phyloP scores from a whole-genome alignment of 2,113 vertebrate genomes.

The Vidua macroura region DNA sequence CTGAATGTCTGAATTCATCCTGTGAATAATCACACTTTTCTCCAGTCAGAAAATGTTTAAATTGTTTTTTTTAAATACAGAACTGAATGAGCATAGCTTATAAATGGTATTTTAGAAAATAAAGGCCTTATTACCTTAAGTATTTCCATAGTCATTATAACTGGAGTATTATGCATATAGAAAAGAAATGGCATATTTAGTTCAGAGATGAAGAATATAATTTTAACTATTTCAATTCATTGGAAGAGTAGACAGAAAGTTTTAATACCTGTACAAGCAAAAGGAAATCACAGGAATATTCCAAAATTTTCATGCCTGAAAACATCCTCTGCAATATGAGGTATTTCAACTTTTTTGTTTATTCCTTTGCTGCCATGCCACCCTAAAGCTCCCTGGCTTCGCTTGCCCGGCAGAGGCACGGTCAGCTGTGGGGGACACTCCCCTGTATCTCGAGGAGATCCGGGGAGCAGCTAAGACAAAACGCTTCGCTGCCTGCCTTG shows the following conservation, averaged over 20 bases:
- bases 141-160: neutral
- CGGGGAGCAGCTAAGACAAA: no score
- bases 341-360: neutral
- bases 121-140: neutral
- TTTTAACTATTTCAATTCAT: neutral
- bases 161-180: neutral
- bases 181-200: neutral
- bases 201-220: neutral
- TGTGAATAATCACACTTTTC: neutral
- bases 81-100: neutral
- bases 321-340: neutral
- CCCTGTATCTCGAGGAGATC: no score
- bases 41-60: neutral
- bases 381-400: no score
- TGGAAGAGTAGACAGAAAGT: neutral
- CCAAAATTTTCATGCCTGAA: neutral
- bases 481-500: no score
- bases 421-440: no score
- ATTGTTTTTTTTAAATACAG: neutral
- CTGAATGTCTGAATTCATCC: neutral
- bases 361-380: neutral
- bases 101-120: neutral
- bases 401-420: no score
- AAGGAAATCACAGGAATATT: neutral
- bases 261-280: neutral